Evolutionary conservation across 2,888 invertebrate genomes (phyloP), one percentile per base, ranked within the genome.

Genomic region (Acanthosepion esculentum): DNA sequence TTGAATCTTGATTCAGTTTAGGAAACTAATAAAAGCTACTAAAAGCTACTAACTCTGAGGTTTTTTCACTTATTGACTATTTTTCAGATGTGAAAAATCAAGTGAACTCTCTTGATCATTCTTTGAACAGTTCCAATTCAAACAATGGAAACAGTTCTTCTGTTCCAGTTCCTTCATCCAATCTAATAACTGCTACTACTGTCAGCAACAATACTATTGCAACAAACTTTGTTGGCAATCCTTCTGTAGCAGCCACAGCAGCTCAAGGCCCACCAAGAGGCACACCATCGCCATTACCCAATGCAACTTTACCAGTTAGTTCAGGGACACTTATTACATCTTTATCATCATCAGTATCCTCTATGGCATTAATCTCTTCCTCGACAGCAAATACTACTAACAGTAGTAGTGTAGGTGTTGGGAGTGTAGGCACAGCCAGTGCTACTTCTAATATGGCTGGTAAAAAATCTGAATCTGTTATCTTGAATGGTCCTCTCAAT

Each of bases 401-500:
- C 95, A 96, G 95, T 95, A 95, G 95, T 95, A 95, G 95, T 95
- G 93, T 95, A 8, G 50, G 50, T 48, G 48, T 48, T 92, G 41
- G 48, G 15, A 92, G 92, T 50, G 50, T 10, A 48, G 95, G 95
- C 94, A 94, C 96, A 93, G 95, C 95, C 95, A 95, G 95, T 95
- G 95, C 95, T 48, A 96, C 95, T 95, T 96, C 95, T 95, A 95
- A 95, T 95, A 95, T 95, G 95, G 94, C 95, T 59, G 96, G 95
- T 95, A 95, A 96, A 95, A 95, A 95, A 95, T 95, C 95, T 94
- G 95, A 95, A 95, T 95, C 96, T 95, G 96, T 96, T 94, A 96
- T 97, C 93, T 97, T 98, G 97, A 98, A 98, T 96, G 98, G 98
- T 95, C 98, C 98, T 91, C 97, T 97, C 50, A 97, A 97, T 96